phyloP scores from a whole-genome alignment of 1,140 invertebrate species.

The Batillaria attramentaria region DNA sequence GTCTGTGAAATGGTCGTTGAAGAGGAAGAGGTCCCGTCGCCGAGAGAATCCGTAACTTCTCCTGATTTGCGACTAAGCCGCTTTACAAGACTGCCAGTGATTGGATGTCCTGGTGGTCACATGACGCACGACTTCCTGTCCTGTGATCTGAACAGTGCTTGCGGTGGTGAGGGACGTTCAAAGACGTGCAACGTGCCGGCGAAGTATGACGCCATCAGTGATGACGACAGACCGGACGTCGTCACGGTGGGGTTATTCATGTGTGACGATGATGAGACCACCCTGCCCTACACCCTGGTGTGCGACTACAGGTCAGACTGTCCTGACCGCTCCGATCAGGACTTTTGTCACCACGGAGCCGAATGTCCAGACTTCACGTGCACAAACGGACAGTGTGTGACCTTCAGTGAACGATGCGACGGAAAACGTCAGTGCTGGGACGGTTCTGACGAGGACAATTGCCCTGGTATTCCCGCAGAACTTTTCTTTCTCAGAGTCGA shows the following conservation, averaged over 20 bases:
- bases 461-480: no score
- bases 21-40: neutral
- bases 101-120: neutral
- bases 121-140: neutral
- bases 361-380: neutral
- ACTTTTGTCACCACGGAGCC: neutral
- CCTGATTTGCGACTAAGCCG: neutral
- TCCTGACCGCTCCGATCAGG: slow-evolving; percentile 1
- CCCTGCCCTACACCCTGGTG: slow-evolving; percentile 5
- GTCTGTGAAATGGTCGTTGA: neutral
- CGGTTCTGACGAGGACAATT: neutral
- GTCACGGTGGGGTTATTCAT: neutral
- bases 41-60: neutral
- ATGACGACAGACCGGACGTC: no score
- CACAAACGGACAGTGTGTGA: slow-evolving; percentile 4
- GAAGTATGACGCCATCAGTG: neutral
- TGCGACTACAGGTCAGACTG: slow-evolving; percentile 14
- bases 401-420: neutral
- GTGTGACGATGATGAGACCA: slow-evolving; percentile 10
- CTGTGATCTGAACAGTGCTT: neutral
- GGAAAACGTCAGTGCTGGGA: neutral
- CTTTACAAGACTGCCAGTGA: neutral
- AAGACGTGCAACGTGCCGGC: neutral
- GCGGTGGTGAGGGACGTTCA: neutral
- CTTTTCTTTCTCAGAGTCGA: neutral